Percentiles rank a stretch among this genome's conserved stretches.
Conservation (phyloP, 2,113 vertebrate genomes). For the Labeo rohita region DNA sequence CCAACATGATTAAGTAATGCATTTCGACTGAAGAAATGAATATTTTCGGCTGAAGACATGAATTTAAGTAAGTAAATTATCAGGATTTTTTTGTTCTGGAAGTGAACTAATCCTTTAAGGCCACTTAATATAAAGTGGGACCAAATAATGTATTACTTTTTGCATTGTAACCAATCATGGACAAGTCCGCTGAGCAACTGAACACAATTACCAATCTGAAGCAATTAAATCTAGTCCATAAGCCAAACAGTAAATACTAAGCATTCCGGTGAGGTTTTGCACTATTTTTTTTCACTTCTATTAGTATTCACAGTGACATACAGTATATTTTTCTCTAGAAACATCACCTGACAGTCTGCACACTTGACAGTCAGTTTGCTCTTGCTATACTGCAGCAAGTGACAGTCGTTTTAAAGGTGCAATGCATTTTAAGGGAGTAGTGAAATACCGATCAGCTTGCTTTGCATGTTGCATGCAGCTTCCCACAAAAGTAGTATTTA, state of each 20-base stretch:
- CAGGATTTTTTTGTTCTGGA: no score
- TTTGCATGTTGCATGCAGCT: not conserved
- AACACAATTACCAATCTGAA: not conserved
- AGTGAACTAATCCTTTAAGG: no score
- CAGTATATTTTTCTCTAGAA: not conserved
- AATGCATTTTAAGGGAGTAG: not conserved
- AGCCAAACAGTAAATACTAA: not conserved
- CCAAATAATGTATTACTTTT: no score
- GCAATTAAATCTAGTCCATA: not conserved
- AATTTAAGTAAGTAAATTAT: no score
- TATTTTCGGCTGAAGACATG: no score
- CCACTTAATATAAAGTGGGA: no score
- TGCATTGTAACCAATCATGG: not conserved
- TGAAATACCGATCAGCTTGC: not conserved
- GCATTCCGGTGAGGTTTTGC: not conserved
- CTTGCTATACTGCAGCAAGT: not conserved
- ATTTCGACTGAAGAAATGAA: no score
- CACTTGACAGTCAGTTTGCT: not conserved
- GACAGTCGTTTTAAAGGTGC: not conserved
- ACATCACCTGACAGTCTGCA: not conserved
- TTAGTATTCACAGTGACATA: not conserved
- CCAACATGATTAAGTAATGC: no score
- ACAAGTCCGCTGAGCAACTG: not conserved
- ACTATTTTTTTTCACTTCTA: not conserved
- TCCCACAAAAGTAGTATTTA: not conserved